Evolutionary conservation across 2,888 invertebrate genomes (phyloP).

Genomic region (Dasysyrphus albostriatus): DNA sequence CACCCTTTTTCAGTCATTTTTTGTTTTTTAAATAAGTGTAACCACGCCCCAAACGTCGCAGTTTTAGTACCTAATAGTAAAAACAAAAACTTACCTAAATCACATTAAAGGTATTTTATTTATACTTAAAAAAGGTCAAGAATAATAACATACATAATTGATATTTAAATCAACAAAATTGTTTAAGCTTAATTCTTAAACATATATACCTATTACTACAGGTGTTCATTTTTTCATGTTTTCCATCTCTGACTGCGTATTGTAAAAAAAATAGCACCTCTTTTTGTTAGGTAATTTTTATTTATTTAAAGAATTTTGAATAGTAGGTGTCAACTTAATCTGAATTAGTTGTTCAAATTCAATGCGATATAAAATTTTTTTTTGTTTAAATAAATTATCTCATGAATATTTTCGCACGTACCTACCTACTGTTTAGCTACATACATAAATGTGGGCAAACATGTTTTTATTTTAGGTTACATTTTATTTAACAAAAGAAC

Average conservation of each 20-base stretch:
- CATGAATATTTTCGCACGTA: conserved; percentile 35
- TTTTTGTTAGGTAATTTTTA: conserved; percentile 12
- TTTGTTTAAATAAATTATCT: conserved; percentile 16
- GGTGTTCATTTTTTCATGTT: too few species aligned
- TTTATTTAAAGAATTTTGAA: conserved; percentile 15
- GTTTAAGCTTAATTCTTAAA: too few species aligned
- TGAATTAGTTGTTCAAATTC: conserved; percentile 43
- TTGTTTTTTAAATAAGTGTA: too few species aligned
- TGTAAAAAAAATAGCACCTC: not conserved
- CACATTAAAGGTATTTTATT: too few species aligned
- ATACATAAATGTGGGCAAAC: conserved; percentile 39
- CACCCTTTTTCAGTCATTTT: too few species aligned
- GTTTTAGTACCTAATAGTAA: too few species aligned
- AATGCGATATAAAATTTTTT: not conserved
- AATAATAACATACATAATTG: too few species aligned
- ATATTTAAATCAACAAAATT: too few species aligned
- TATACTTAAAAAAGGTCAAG: too few species aligned
- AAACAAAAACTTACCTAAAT: too few species aligned
- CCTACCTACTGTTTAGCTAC: not conserved
- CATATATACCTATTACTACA: too few species aligned
- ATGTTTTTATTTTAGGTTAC: conserved; percentile 19
- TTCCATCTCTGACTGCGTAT: not conserved
- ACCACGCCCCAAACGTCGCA: too few species aligned
- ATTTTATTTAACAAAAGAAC: not conserved
- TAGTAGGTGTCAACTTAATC: conserved; percentile 57